Conservation (phyloP, 2,888 invertebrate species). For the Leucophenga montana region DNA sequence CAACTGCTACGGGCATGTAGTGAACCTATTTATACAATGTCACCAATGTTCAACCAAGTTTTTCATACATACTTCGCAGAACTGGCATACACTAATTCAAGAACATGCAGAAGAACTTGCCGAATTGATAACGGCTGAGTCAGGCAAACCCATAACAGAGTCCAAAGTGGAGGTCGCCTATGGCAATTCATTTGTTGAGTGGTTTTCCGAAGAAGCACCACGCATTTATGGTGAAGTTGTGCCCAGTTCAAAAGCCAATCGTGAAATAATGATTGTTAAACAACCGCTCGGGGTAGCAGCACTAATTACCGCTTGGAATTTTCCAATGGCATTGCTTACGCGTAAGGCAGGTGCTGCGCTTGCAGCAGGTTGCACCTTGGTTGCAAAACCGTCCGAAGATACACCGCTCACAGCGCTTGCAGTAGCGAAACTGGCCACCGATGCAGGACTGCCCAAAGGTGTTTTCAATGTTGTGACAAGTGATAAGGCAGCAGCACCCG, state of each 20-base stretch:
- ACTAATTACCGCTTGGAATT: conserved; percentile 94
- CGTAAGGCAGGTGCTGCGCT: conserved; percentile 93
- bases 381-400: conserved; percentile 93
- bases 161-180: conserved; percentile 90
- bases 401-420: conserved; percentile 94
- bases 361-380: conserved; percentile 89
- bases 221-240: conserved; percentile 88
- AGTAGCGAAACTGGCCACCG: conserved; percentile 83
- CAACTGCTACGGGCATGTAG: conserved; percentile 71
- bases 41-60: conserved; percentile 51
- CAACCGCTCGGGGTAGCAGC: conserved; percentile 94
- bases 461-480: conserved; percentile 92
- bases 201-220: conserved; percentile 95
- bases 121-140: conserved; percentile 85
- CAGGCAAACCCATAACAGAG: conserved; percentile 93
- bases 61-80: conserved; percentile 74
- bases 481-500: conserved; percentile 78
- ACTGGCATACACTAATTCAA: conserved; percentile 85
- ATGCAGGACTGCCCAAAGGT: conserved; percentile 92
- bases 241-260: conserved; percentile 80
- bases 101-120: conserved; percentile 84
- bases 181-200: conserved; percentile 94
- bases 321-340: conserved; percentile 96
- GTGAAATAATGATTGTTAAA: conserved; percentile 81
- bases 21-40: background rate